Evolutionary conservation across 2,888 invertebrate species (phyloP).

Genomic region (Mayetiola destructor): DNA sequence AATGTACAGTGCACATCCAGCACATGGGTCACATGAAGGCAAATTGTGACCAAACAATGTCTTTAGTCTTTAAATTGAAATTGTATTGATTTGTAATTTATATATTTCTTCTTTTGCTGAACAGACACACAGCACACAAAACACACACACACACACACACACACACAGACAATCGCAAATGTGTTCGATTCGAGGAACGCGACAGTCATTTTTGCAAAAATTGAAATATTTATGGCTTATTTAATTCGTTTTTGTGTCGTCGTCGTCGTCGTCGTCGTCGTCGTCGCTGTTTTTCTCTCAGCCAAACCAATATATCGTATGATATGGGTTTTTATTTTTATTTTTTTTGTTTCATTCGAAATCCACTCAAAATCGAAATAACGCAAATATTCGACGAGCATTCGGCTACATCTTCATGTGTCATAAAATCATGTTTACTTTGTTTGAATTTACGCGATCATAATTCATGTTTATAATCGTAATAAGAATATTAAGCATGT

Average conservation of each 20-base stretch:
- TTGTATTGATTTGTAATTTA: no score
- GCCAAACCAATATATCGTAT: not conserved
- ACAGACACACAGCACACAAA: no score
- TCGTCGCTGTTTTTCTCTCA: not conserved
- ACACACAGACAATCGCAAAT: not conserved
- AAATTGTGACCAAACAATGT: no score
- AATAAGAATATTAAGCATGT: slow-evolving; percentile 13
- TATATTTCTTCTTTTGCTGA: no score
- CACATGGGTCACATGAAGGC: no score
- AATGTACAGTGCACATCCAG: not conserved
- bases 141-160: no score
- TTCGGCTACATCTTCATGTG: slow-evolving; percentile 11
- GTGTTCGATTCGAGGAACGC: not conserved
- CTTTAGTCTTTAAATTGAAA: no score
- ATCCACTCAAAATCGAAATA: not conserved
- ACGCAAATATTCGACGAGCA: no score
- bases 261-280: not conserved
- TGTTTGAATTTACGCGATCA: slow-evolving; percentile 16
- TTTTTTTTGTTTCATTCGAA: not conserved
- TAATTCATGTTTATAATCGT: slow-evolving; percentile 16
- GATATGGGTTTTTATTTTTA: not conserved
- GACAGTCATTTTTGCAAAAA: not conserved
- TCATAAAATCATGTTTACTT: slow-evolving; percentile 16
- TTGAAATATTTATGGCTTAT: slow-evolving; percentile 12
- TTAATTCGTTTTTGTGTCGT: not conserved